Conservation (phyloP, 2,797 vertebrate genomes). For the Eulemur rubriventer region DNA sequence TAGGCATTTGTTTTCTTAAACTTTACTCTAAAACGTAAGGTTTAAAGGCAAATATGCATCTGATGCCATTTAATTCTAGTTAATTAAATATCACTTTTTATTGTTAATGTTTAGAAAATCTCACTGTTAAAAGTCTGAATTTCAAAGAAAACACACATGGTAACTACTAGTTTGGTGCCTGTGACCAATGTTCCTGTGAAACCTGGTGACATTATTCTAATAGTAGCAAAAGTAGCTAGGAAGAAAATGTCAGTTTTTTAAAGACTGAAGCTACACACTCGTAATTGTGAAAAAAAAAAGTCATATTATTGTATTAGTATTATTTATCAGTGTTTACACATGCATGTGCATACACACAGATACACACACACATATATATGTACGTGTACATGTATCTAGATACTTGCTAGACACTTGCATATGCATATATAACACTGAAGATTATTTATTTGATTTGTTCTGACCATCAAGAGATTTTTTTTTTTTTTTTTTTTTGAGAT, state of each 20-base stretch:
- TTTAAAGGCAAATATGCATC: neutral
- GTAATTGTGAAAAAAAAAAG: neutral
- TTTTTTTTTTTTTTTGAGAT: too few species aligned
- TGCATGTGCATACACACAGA: neutral
- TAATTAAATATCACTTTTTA: neutral
- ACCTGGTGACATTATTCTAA: neutral
- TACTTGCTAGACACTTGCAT: neutral
- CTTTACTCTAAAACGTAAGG: neutral
- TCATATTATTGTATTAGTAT: neutral
- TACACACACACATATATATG: neutral
- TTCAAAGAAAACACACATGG: neutral
- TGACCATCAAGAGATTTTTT: neutral
- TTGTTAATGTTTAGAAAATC: neutral
- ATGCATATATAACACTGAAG: neutral
- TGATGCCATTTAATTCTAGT: neutral
- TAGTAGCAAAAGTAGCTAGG: neutral
- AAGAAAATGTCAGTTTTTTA: neutral
- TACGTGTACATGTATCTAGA: neutral
- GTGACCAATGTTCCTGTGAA: neutral
- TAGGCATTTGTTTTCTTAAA: neutral
- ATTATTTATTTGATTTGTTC: neutral
- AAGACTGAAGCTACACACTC: neutral
- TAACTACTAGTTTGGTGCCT: neutral
- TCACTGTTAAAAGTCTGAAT: neutral
- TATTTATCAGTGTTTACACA: neutral